Evolutionary conservation across 2,888 invertebrate genomes (phyloP).

Genomic region (Mylabris sibirica): DNA sequence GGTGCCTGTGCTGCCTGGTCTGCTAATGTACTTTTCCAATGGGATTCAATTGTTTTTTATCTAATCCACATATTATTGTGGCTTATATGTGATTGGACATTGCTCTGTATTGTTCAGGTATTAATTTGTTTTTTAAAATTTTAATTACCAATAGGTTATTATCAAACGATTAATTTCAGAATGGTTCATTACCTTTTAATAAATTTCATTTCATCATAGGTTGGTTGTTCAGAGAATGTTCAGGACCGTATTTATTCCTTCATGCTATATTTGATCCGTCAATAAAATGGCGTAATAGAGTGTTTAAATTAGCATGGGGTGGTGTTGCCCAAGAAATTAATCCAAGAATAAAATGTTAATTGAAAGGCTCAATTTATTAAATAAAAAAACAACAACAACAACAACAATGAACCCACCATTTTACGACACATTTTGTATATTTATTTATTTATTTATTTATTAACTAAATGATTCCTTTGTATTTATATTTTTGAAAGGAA

Average conservation of each 20-base stretch:
- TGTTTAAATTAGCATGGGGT: constrained; percentile 94
- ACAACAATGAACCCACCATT: constrained; percentile 27
- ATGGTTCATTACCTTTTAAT: constrained; percentile 89
- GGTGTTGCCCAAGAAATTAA: constrained; percentile 91
- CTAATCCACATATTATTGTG: constrained; percentile 91
- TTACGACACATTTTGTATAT: not conserved
- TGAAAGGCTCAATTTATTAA: constrained; percentile 16
- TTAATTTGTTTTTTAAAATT: not conserved
- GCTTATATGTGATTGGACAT: constrained; percentile 95
- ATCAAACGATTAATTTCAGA: constrained; percentile 65
- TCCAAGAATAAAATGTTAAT: constrained; percentile 72
- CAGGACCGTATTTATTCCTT: constrained; percentile 88
- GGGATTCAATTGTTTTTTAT: constrained; percentile 91
- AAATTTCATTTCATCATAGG: constrained; percentile 94
- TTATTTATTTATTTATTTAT: constrained; percentile 11
- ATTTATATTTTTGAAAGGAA: not conserved
- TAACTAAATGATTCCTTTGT: not conserved
- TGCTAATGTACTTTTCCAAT: constrained; percentile 79
- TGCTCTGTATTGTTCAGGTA: constrained; percentile 86
- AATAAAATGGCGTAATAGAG: constrained; percentile 92
- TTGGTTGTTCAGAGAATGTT: constrained; percentile 93
- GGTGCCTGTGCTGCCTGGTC: constrained; percentile 94
- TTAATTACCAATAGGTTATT: not conserved
- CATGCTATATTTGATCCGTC: constrained; percentile 87
- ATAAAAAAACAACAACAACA: not conserved